Evolutionary conservation across 2,797 vertebrate genomes (phyloP), one percentile per base, ranked within the genome.

Genomic region (Parambassis ranga): DNA sequence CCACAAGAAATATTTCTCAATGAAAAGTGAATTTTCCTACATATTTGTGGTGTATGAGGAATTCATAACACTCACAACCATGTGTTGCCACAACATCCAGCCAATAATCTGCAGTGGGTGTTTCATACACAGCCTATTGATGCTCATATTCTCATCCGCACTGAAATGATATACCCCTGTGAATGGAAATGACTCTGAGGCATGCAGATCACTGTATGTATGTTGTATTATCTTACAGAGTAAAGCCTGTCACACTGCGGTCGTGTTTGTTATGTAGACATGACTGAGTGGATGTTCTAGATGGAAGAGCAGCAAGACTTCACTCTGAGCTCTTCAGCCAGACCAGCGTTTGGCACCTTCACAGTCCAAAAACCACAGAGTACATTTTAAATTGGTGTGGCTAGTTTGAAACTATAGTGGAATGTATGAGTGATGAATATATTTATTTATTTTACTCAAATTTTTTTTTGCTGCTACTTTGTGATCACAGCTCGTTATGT

Each of bases 191-290:
- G 14, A 14, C 37, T 38, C 31, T 20, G 36, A 33, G 23, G 14
- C 22, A 22, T n/a, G n/a, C n/a, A n/a, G n/a, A n/a, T n/a, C n/a
- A n/a, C n/a, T n/a, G n/a, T n/a, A n/a, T n/a, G n/a, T n/a, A n/a
- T n/a, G n/a, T n/a, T n/a, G n/a, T n/a, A n/a, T n/a, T n/a, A n/a
- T n/a, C n/a, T n/a, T n/a, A n/a, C n/a, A n/a, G n/a, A n/a, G n/a
- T 26, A 16, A 38, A 62, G 31, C 16, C 22, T 22, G 60, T 42
- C 13, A 19, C 22, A 23, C 32, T 22, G 63, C 27, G 63, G 60
- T 36, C 13, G 31, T 63, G 65, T 71, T 83, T 78, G 60, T 55
- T 59, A 41, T 71, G 62, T 39, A 74, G 72, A 84, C 63, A 63
- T 59, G 53, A 43, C 71, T 65, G 53, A 43, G 71, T 65, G 28